Percentiles rank a stretch among this genome's conserved stretches.
Conservation (phyloP, 2,888 invertebrate genomes). For the Trichopoda pennipes region DNA sequence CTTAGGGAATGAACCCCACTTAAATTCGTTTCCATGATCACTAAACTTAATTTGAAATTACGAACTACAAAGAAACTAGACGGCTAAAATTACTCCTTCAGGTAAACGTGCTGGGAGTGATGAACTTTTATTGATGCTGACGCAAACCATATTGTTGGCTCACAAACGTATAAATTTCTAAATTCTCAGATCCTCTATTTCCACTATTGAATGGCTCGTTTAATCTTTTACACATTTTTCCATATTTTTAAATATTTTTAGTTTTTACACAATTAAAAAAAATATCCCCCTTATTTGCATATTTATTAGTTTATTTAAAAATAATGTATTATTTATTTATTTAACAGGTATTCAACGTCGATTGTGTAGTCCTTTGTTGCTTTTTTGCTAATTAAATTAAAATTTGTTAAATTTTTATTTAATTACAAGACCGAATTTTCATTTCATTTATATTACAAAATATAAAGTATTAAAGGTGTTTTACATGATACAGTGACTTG, state of each 20-base stretch:
- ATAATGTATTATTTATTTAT: constrained; percentile 43
- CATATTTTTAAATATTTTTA: background rate
- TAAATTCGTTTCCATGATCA: too few species aligned
- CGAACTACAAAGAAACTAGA: too few species aligned
- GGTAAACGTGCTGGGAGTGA: too few species aligned
- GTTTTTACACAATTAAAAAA: background rate
- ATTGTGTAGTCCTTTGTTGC: constrained; percentile 33
- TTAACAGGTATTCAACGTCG: constrained; percentile 43
- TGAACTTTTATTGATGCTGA: too few species aligned
- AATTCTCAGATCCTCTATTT: too few species aligned
- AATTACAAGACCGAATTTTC: constrained; percentile 49
- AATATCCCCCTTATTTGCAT: constrained; percentile 46
- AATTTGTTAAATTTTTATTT: constrained; percentile 58
- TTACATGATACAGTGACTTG: constrained; percentile 34
- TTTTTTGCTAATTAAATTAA: constrained; percentile 52
- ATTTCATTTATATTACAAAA: constrained; percentile 41
- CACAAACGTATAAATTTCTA: too few species aligned
- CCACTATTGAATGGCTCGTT: too few species aligned
- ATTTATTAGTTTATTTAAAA: constrained; percentile 53
- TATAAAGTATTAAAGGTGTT: background rate
- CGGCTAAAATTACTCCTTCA: too few species aligned
- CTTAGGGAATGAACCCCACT: too few species aligned
- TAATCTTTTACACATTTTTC: background rate
- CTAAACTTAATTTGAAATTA: too few species aligned
- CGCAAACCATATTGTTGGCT: too few species aligned